These are phyloP conservation scores for Poliocrania exsul DNA, from an alignment of 2,797 vertebrate species.

Conservation along the genomic window DNA sequence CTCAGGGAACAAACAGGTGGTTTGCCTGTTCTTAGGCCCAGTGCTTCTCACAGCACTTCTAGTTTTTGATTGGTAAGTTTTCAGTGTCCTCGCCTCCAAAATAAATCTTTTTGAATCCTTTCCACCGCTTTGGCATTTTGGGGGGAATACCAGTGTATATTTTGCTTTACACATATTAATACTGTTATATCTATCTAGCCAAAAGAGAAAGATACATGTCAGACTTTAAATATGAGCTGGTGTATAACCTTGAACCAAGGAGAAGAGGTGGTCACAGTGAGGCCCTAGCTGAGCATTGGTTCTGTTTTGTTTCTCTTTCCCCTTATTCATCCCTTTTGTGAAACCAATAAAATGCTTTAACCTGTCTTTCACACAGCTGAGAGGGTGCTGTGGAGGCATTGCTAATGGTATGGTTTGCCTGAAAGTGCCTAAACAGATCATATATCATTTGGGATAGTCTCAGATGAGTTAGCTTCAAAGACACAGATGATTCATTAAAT, in stretches of 20 bases:
- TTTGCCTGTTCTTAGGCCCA: too few relatives aligned
- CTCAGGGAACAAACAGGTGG: too few relatives aligned
- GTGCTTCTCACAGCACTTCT: too few relatives aligned
- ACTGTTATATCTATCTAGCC: not conserved
- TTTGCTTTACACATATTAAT: not conserved
- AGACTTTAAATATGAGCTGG: not conserved
- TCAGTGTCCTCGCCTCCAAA: too few relatives aligned
- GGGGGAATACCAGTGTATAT: too few relatives aligned
- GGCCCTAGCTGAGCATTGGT: not conserved
- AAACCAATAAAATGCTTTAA: not conserved
- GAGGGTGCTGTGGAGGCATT: not conserved
- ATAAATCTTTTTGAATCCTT: too few relatives aligned
- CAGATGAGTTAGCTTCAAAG: conserved; percentile 2
- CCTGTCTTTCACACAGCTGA: conserved; percentile 7
- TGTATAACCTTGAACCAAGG: conserved; percentile 19
- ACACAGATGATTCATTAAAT: not conserved
- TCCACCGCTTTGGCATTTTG: too few relatives aligned
- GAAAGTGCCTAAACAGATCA: conserved; percentile 25
- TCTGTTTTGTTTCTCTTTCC: not conserved
- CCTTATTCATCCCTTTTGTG: not conserved
- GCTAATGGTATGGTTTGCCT: conserved; percentile 20
- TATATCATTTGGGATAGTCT: not conserved
- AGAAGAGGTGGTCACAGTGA: not conserved
- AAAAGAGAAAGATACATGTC: not conserved
- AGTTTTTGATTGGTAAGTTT: too few relatives aligned